Evolutionary conservation across 2,888 invertebrate species (phyloP), one percentile per base, ranked within the genome.

Genomic region (Lithosia quadra): DNA sequence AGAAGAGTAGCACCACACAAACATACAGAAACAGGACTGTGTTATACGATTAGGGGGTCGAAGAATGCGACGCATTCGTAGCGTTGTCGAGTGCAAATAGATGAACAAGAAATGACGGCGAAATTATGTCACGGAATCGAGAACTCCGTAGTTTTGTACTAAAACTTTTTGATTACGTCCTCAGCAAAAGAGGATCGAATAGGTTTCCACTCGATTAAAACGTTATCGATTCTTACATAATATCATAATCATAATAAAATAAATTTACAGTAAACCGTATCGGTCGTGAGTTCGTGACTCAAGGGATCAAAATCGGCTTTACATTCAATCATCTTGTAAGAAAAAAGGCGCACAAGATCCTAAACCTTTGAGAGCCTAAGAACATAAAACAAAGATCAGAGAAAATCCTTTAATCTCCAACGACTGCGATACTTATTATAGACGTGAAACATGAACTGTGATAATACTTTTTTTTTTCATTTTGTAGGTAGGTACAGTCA

Each of bases 321-420:
- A 59, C 49, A 49, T 65, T 34, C 49, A 65, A 53, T 49, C 43
- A 34, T 28, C 34, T 34, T 58, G 34, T 34, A 59, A 65, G 49
- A 66, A 59, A 24, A 39, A 15, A 56, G 36, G 28, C 36, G 34
- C 33, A n/a, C 13, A 56, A 39, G 43, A n/a, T 39, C 39, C 28
- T 34, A 60, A 59, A 53, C 24, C 22, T 59, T 65, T 59, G 1
- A 36, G 56, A 53, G 36, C 55, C 61, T 28, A 39, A 18, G 67
- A 65, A 58, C 33, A 34, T 60, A 49, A 64, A 43, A 67, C 59
- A 43, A 67, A 70, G 65, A 66, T 33, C 55, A 65, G 70, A 69
- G 65, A 61, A 68, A 77, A 73, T 71, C 63, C 68, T 60, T 63
- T 80, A 78, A 76, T 76, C 73, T 71, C 21, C 10, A 18, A 18